A percentile compares a stretch with the other conserved stretches of the same genome.
These are phyloP conservation scores for Zophobas atratus DNA, from an alignment of 1,140 invertebrate species.

Conservation along the genomic window DNA sequence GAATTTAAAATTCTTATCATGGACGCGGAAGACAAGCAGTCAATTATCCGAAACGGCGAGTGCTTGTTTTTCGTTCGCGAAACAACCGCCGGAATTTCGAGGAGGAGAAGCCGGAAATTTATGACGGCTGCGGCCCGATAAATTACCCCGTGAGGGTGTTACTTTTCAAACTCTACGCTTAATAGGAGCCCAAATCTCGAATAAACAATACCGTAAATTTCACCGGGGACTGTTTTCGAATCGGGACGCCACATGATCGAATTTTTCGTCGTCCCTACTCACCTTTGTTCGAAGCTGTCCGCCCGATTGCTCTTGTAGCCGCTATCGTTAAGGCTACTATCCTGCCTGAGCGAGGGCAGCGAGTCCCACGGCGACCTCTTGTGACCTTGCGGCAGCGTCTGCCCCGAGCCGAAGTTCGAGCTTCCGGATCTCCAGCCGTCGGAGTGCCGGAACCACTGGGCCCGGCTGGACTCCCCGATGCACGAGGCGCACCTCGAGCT, in stretches of 20 bases:
- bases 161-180: background rate
- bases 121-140: background rate
- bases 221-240: background rate
- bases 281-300: conserved; percentile 90
- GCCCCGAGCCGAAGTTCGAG: conserved; percentile 77
- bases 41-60: conserved; percentile 10
- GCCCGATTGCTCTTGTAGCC: conserved; percentile 88
- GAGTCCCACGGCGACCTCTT: conserved; percentile 89
- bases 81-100: conserved; percentile 8
- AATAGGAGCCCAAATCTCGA: background rate
- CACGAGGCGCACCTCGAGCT: conserved; percentile 83
- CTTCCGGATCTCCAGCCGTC: conserved; percentile 89
- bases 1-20: background rate
- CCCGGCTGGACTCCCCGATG: conserved; percentile 86
- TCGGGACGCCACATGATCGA: too few species aligned
- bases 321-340: conserved; percentile 86
- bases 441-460: conserved; percentile 89
- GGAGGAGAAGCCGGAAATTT: conserved; percentile 2
- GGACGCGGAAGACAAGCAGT: background rate
- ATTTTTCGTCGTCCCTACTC: conserved; percentile 46
- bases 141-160: background rate
- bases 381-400: conserved; percentile 69
- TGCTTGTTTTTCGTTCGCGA: conserved; percentile 2
- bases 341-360: conserved; percentile 84
- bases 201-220: conserved; percentile 1